Evolutionary conservation across 2,797 vertebrate genomes (phyloP).

Genomic region (Lutjanus campechanus): DNA sequence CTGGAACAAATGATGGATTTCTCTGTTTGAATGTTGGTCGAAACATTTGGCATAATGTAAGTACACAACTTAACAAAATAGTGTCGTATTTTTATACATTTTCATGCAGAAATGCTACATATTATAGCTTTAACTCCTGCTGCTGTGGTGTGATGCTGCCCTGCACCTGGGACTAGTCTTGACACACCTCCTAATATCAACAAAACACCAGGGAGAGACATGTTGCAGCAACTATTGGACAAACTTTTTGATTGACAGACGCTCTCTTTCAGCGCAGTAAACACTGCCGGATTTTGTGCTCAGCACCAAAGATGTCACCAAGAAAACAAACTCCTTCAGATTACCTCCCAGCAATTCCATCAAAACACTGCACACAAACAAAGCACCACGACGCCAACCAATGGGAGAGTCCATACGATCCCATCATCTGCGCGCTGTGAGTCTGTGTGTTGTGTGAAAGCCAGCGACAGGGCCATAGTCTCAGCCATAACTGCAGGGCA

Average conservation of each 20-base stretch:
- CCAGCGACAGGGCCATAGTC: constrained; percentile 56
- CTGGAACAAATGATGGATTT: too few relatives aligned
- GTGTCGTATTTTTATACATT: too few relatives aligned
- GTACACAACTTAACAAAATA: too few relatives aligned
- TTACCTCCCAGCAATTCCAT: too few relatives aligned
- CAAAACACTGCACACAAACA: constrained; percentile 36
- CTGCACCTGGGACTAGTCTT: not conserved
- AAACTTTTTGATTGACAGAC: constrained; percentile 20
- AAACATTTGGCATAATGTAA: too few relatives aligned
- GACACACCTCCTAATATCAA: constrained; percentile 7
- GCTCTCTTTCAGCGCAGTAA: constrained; percentile 14
- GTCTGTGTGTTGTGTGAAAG: constrained; percentile 63
- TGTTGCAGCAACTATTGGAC: not conserved
- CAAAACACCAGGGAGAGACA: constrained; percentile 5
- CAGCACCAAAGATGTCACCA: constrained; percentile 26
- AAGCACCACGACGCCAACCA: constrained; percentile 27
- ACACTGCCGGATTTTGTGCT: constrained; percentile 30
- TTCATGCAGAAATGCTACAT: too few relatives aligned
- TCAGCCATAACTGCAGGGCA: constrained; percentile 79
- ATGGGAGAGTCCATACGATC: constrained; percentile 20
- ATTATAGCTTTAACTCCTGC: not conserved
- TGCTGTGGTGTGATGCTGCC: not conserved
- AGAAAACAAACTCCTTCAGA: constrained; percentile 28
- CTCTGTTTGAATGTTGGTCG: too few relatives aligned
- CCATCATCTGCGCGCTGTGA: constrained; percentile 26